A percentile compares a stretch with the other conserved stretches of the same genome.
phyloP scores from a whole-genome alignment of 2,113 vertebrate genomes.

The Chloebia gouldiae region DNA sequence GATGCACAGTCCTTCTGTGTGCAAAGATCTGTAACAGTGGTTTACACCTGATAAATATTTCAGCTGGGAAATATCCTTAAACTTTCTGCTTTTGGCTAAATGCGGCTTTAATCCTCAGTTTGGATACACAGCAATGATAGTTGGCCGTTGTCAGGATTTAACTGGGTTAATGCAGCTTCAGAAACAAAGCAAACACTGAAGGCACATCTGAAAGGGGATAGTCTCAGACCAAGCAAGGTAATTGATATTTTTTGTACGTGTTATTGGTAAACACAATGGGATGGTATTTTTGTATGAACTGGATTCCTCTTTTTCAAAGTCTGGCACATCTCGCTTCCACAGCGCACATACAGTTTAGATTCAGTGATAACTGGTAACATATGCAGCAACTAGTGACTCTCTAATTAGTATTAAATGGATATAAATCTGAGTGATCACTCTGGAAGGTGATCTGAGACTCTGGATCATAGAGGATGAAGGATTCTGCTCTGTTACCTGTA shows the following conservation, averaged over 20 bases:
- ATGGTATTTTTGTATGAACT: background rate
- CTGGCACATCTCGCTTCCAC: background rate
- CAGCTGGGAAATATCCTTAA: background rate
- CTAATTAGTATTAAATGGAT: background rate
- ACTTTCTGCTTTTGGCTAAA: slow-evolving; percentile 33
- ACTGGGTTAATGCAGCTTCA: background rate
- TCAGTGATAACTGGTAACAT: background rate
- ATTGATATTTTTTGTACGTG: background rate
- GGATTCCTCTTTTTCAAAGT: background rate
- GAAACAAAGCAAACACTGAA: background rate
- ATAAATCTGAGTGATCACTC: background rate
- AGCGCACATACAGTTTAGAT: background rate
- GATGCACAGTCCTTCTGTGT: background rate
- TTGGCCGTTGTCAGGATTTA: background rate
- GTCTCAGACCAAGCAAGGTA: background rate
- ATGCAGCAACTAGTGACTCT: background rate
- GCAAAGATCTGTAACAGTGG: background rate
- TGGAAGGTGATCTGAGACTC: background rate
- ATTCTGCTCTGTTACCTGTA: background rate
- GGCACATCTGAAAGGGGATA: background rate
- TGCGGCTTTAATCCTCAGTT: background rate
- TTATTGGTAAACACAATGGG: background rate
- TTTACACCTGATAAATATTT: slow-evolving; percentile 48
- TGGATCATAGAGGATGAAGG: background rate
- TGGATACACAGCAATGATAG: background rate